Conservation (phyloP, 2,797 vertebrate species). For the Apogon talboti region DNA sequence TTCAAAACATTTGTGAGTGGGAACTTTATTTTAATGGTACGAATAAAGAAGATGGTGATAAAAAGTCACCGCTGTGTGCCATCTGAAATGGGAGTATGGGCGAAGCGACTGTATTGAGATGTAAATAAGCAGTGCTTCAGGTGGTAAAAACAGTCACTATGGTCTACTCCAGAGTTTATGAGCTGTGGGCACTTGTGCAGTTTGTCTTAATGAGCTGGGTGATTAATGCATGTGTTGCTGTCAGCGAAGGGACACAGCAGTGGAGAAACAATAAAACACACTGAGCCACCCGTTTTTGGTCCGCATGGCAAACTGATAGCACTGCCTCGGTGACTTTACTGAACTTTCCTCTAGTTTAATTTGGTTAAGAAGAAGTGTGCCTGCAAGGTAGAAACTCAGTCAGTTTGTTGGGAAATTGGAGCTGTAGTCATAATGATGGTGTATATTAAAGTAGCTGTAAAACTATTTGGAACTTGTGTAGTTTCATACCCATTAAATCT, state of each 20-base stretch:
- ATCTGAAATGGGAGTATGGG: slow-evolving; percentile 15
- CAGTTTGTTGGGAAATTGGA: slow-evolving; percentile 4
- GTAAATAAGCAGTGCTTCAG: slow-evolving; percentile 61
- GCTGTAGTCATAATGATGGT: not conserved
- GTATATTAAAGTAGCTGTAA: not conserved
- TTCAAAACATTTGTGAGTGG: not conserved
- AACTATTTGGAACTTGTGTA: not conserved
- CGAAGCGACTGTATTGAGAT: slow-evolving; percentile 28
- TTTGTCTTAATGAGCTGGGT: slow-evolving; percentile 66
- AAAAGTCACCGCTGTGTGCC: not conserved
- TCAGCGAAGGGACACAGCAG: slow-evolving; percentile 38
- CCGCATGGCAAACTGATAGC: slow-evolving; percentile 31
- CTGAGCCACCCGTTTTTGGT: slow-evolving; percentile 34
- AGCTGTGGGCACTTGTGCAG: slow-evolving; percentile 65
- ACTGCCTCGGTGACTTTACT: slow-evolving; percentile 19
- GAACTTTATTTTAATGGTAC: not conserved
- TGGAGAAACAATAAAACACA: slow-evolving; percentile 24
- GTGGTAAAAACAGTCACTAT: slow-evolving; percentile 40
- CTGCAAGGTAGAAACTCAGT: slow-evolving; percentile 6
- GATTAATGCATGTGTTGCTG: slow-evolving; percentile 65
- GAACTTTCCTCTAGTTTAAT: slow-evolving; percentile 28
- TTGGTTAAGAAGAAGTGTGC: slow-evolving; percentile 17
- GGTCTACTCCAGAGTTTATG: slow-evolving; percentile 65
- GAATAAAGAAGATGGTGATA: slow-evolving; percentile 12
- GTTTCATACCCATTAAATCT: slow-evolving; percentile 10